Percentiles rank a stretch among this genome's conserved stretches.
Evolutionary conservation across 2,888 invertebrate species (phyloP).

Genomic region (Platynereis dumerilii): DNA sequence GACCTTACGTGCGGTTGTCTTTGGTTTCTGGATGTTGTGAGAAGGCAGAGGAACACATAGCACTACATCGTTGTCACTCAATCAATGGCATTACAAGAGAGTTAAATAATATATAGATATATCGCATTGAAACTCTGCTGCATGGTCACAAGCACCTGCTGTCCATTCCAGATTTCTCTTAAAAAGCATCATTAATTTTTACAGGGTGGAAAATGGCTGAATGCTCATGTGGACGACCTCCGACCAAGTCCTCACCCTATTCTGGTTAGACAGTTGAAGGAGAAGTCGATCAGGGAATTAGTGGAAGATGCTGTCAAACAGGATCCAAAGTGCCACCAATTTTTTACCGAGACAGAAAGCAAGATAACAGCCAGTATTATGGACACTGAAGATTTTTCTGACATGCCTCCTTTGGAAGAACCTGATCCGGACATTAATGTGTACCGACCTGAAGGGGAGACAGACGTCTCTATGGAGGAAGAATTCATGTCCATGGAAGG

Average conservation of each 20-base stretch:
- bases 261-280: slow-evolving; percentile 25
- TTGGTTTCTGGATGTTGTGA: too few relatives aligned
- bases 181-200: too few relatives aligned
- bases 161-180: too few relatives aligned
- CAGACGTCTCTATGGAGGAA: too few relatives aligned
- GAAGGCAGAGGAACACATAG: too few relatives aligned
- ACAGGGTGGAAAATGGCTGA: slow-evolving; percentile 56
- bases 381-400: neutral
- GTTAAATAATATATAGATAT: too few relatives aligned
- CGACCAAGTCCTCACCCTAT: slow-evolving; percentile 18
- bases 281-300: slow-evolving; percentile 27
- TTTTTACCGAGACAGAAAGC: slow-evolving; percentile 1
- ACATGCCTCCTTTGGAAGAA: slow-evolving; percentile 3
- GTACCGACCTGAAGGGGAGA: too few relatives aligned
- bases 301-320: slow-evolving; percentile 18
- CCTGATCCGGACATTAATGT: neutral
- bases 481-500: slow-evolving; percentile 33
- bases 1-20: too few relatives aligned
- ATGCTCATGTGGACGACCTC: slow-evolving; percentile 55
- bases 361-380: neutral
- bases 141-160: too few relatives aligned
- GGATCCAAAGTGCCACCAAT: neutral
- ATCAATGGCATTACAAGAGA: too few relatives aligned
- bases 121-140: too few relatives aligned
- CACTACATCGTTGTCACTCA: too few relatives aligned